Conservation (phyloP, 2,888 invertebrate genomes). For the Sceliomorpha sp. region DNA sequence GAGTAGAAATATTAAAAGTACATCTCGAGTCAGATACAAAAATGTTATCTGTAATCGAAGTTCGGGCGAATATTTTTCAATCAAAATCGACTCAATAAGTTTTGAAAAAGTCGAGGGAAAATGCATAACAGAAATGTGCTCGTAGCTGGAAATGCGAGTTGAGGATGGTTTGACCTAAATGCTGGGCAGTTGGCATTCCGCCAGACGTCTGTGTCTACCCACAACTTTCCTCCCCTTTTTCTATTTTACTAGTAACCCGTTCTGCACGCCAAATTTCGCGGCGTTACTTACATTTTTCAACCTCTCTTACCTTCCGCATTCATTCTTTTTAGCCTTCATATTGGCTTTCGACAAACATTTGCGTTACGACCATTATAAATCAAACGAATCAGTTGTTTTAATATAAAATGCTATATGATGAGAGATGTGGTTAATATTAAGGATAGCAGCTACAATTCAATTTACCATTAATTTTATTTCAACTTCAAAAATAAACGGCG, state of each 20-base stretch:
- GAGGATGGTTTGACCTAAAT: conserved; percentile 70
- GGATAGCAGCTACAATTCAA: no score
- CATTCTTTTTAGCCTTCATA: conserved; percentile 14
- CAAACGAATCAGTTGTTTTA: no score
- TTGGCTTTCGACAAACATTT: conserved; percentile 5
- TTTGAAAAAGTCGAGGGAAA: conserved; percentile 33
- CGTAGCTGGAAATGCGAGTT: conserved; percentile 18
- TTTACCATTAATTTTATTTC: no score
- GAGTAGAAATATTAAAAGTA: no score
- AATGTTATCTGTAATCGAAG: conserved; percentile 32
- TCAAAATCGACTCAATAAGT: conserved; percentile 32
- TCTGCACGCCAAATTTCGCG: conserved; percentile 38
- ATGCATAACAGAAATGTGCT: conserved; percentile 44
- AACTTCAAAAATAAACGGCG: no score
- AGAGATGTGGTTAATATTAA: no score
- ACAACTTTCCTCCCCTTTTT: conserved; percentile 47
- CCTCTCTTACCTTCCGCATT: conserved; percentile 22
- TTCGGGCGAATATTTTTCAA: conserved; percentile 41
- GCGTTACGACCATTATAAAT: no score
- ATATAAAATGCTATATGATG: no score
- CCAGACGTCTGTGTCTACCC: conserved; percentile 69
- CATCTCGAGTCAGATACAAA: conserved; percentile 24
- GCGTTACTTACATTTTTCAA: conserved; percentile 41
- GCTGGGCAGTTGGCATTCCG: conserved; percentile 68
- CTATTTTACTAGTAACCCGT: conserved; percentile 39